Evolutionary conservation across 2,113 vertebrate genomes (phyloP), one percentile per base, ranked within the genome.

Genomic region (Piaya cayana): DNA sequence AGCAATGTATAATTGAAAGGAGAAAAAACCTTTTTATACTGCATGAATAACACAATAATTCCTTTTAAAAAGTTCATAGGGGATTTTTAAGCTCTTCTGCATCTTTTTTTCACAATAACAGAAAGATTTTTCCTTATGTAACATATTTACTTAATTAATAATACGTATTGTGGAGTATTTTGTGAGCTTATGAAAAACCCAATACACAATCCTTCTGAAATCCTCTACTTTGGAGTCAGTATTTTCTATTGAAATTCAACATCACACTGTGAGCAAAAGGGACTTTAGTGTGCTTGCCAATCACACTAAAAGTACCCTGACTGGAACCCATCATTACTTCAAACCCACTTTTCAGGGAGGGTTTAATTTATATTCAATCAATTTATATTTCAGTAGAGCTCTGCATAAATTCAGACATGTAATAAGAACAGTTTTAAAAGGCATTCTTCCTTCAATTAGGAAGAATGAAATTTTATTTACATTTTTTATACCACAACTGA

Each of bases 351-450:
- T 82, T 65, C 72, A 45, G 36, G 43, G 16, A 89, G 78, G 56
- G 88, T 43, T 43, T 86, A 92, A 96, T 88, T 95, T 65, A 92
- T 94, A n/a, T n/a, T n/a, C n/a, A n/a, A n/a, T 88, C 77, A 92
- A 65, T 84, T 93, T 69, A 27, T 53, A 95, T 82, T 77, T 84
- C 68, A 49, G 37, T 52, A 90, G 63, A 50, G 60, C 56, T 84
- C 68, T 77, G 43, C 71, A 82, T 95, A 71, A 79, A 92, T 88
- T 96, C 64, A 93, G 67, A 95, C 37, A 47, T 18, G 25, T 9
- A 91, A 58, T 74, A 79, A 86, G 77, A 90, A 67, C n/a, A 56
- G 34, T 62, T 77, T 82, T 60, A 39, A 78, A 94, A 90, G 53
- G 34, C 16, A 76, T 76, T 93, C 20, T 94, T 68, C 47, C 64